Evolutionary conservation across 2,888 invertebrate species (phyloP).

Genomic region (Zonitis immaculata): DNA sequence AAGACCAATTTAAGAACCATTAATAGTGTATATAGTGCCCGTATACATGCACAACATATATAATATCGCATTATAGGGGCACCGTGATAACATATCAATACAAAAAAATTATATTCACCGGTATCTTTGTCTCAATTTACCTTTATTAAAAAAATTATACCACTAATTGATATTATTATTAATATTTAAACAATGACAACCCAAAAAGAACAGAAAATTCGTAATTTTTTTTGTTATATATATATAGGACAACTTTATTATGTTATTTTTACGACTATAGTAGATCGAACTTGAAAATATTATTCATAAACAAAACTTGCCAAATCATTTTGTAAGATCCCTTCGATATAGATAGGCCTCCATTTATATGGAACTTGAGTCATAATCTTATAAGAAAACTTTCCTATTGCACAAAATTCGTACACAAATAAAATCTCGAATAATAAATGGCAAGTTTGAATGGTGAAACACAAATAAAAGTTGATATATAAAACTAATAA

Average conservation of each 20-base stretch:
- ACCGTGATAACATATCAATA: conserved; percentile 38
- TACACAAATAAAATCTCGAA: conserved; percentile 20
- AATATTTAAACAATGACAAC: too few relatives aligned
- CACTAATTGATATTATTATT: too few relatives aligned
- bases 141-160: neutral
- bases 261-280: neutral
- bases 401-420: conserved; percentile 20
- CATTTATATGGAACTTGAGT: conserved; percentile 25
- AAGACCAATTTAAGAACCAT: conserved; percentile 49
- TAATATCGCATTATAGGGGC: conserved; percentile 37
- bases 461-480: neutral
- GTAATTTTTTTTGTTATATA: too few relatives aligned
- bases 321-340: conserved; percentile 17
- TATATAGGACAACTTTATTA: neutral
- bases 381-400: conserved; percentile 28
- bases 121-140: neutral
- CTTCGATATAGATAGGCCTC: too few relatives aligned
- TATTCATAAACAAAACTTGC: conserved; percentile 25
- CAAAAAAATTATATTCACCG: neutral
- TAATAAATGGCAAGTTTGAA: conserved; percentile 17
- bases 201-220: too few relatives aligned
- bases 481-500: neutral
- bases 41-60: too few relatives aligned
- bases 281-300: conserved; percentile 9
- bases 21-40: conserved; percentile 43